A percentile compares a stretch with the other conserved stretches of the same genome.
Evolutionary conservation across 2,797 vertebrate genomes (phyloP).

Genomic region (Anabacerthia variegaticeps): DNA sequence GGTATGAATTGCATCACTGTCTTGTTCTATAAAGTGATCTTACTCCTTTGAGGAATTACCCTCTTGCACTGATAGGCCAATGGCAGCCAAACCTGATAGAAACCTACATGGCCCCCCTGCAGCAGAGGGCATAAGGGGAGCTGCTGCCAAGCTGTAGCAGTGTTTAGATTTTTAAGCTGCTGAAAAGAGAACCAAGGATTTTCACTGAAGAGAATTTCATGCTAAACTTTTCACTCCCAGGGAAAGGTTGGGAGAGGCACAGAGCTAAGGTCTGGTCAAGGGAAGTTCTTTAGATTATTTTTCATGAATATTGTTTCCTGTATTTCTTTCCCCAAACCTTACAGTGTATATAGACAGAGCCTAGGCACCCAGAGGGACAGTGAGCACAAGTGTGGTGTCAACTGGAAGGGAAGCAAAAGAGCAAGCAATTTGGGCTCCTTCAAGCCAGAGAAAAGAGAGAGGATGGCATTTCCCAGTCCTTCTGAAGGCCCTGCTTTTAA

Average conservation of each 20-base stretch:
- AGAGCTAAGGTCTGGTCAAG: not conserved
- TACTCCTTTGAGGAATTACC: not conserved
- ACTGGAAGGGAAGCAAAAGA: not conserved
- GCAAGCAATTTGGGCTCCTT: not conserved
- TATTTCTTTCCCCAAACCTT: not conserved
- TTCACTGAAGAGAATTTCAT: not conserved
- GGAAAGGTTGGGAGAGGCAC: not conserved
- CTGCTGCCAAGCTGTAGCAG: not conserved
- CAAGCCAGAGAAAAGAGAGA: not conserved
- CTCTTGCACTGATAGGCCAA: not conserved
- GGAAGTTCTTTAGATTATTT: not conserved
- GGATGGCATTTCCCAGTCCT: not conserved
- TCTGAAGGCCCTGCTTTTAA: not conserved
- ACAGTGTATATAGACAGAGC: accelerated
- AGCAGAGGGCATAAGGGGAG: not conserved
- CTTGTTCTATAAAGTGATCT: not conserved
- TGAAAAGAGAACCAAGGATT: not conserved
- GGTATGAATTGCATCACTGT: not conserved
- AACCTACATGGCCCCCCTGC: not conserved
- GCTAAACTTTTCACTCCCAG: not conserved
- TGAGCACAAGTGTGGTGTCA: not conserved
- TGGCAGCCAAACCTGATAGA: not conserved
- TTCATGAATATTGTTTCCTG: not conserved
- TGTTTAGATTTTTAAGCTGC: not conserved
- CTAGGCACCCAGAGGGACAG: not conserved